Evolutionary conservation across 1,140 invertebrate species (phyloP).

Genomic region (Lepeophtheirus salmonis): DNA sequence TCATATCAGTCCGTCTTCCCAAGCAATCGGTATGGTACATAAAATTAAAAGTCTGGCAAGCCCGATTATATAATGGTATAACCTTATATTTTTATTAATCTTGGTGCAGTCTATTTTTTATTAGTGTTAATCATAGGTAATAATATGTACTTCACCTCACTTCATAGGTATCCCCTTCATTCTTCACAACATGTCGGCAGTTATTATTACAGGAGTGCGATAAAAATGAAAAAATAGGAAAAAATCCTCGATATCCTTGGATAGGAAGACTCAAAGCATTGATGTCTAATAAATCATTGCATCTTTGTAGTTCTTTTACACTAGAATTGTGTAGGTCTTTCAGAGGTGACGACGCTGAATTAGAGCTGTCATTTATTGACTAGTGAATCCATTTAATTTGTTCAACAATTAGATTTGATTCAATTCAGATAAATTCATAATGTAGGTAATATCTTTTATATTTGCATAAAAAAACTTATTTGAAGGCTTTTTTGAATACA

Average conservation of each 20-base stretch:
- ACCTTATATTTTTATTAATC: no score
- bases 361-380: no score
- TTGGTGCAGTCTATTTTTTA: no score
- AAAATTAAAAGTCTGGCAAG: no score
- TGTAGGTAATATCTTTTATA: background rate
- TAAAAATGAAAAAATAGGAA: background rate
- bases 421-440: background rate
- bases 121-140: no score
- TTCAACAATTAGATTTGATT: no score
- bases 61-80: no score
- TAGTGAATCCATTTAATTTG: no score
- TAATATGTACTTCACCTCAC: no score
- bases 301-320: background rate
- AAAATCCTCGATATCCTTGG: background rate
- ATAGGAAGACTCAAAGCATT: background rate
- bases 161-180: background rate
- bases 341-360: no score
- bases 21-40: no score
- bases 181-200: background rate
- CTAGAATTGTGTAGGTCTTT: background rate
- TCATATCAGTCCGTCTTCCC: no score
- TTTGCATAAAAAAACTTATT: background rate
- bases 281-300: background rate
- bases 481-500: background rate
- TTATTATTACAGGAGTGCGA: background rate